These are phyloP conservation scores for Cololabis saira DNA, from an alignment of 2,113 vertebrate genomes.

Conservation along the genomic window DNA sequence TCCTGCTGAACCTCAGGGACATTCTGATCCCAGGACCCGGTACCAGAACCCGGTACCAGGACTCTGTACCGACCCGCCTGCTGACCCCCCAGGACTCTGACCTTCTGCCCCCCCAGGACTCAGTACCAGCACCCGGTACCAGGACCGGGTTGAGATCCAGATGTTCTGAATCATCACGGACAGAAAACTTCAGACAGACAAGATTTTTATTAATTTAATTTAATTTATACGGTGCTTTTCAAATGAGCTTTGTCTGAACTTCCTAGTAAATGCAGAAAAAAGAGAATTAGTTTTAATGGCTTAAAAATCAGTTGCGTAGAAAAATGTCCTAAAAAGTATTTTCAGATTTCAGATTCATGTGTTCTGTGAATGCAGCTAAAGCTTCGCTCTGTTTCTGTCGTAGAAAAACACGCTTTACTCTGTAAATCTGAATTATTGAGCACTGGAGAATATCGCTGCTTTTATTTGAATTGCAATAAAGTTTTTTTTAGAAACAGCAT, in stretches of 20 bases:
- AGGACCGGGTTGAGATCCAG: too few species aligned
- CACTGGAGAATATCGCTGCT: conserved; percentile 70
- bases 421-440: conserved; percentile 53
- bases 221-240: conserved; percentile 11
- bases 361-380: conserved; percentile 26
- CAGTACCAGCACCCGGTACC: too few species aligned
- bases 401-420: conserved; percentile 23
- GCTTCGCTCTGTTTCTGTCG: conserved; percentile 2
- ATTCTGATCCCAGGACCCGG: too few species aligned
- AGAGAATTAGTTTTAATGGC: conserved; percentile 5
- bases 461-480: conserved; percentile 56
- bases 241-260: not conserved
- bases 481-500: conserved; percentile 46
- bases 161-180: too few species aligned
- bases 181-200: not conserved
- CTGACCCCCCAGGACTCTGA: too few species aligned
- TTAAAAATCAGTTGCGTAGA: conserved; percentile 26
- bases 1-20: too few species aligned
- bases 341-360: too few species aligned
- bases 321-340: conserved; percentile 17
- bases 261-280: not conserved
- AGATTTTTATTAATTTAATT: conserved; percentile 2
- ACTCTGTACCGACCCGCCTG: too few species aligned
- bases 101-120: too few species aligned
- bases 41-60: too few species aligned